These are phyloP conservation scores for Alauda arvensis DNA, from an alignment of 2,797 vertebrate species.

Conservation along the genomic window DNA sequence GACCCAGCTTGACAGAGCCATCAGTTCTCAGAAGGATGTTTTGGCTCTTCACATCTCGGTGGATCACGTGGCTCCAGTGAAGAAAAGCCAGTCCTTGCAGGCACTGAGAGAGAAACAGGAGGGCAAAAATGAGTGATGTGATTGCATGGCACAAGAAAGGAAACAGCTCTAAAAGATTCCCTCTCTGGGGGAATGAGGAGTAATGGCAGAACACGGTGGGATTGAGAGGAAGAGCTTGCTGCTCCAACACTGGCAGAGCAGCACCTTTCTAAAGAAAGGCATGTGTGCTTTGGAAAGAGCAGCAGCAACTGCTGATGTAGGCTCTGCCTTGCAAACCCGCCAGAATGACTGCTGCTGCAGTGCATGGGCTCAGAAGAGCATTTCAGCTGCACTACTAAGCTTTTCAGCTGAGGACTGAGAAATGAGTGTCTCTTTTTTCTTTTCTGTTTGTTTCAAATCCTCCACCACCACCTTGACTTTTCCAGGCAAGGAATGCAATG, in stretches of 20 bases:
- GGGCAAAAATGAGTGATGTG: conserved; percentile 24
- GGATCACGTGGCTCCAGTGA: conserved; percentile 88
- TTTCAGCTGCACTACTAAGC: too few relatives aligned
- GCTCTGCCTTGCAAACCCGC: neutral
- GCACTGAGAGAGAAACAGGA: conserved; percentile 78
- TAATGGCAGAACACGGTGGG: neutral
- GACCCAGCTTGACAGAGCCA: conserved; percentile 94
- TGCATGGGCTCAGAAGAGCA: neutral
- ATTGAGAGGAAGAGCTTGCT: neutral
- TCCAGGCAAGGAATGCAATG: neutral
- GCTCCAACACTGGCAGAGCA: neutral
- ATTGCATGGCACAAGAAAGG: neutral
- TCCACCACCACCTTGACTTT: neutral
- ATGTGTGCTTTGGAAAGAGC: neutral
- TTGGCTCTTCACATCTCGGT: conserved; percentile 94
- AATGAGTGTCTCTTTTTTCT: too few relatives aligned
- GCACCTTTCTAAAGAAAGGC: too few relatives aligned
- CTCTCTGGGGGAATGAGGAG: neutral
- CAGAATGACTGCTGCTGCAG: neutral
- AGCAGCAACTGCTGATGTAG: neutral
- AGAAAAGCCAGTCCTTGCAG: conserved; percentile 95
- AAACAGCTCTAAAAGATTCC: too few relatives aligned
- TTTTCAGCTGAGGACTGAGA: neutral
- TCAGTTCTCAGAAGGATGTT: conserved; percentile 95
- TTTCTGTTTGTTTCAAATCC: neutral